These are phyloP conservation scores for Drosophila saltans DNA, from an alignment of 1,140 invertebrate genomes.

Conservation along the genomic window DNA sequence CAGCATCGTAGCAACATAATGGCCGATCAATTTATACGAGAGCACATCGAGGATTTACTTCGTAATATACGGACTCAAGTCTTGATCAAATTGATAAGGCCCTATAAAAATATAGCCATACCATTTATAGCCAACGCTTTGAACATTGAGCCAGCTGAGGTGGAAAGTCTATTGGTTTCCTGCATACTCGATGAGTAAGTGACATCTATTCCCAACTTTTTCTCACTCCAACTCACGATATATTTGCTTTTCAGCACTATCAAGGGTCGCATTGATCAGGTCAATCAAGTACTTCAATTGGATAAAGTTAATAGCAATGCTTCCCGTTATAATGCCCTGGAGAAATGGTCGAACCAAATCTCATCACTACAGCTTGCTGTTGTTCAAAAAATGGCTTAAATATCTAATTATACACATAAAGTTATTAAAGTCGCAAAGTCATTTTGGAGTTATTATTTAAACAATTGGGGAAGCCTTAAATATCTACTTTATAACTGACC, in stretches of 20 bases:
- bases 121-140: conserved; percentile 99
- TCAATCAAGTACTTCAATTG: conserved; percentile 97
- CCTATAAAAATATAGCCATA: conserved; percentile 99
- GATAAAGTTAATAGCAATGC: conserved; percentile 92
- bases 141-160: conserved; percentile 97
- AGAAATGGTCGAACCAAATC: conserved; percentile 98
- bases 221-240: conserved; percentile 38
- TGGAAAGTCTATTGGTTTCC: conserved; percentile 98
- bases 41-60: conserved; percentile 99
- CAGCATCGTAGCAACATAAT: conserved; percentile 98
- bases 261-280: conserved; percentile 97
- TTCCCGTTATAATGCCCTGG: conserved; percentile 95
- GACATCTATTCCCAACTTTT: neutral
- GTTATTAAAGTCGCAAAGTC: conserved; percentile 16
- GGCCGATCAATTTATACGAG: conserved; percentile 99
- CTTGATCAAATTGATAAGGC: conserved; percentile 98
- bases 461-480: neutral
- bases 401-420: conserved; percentile 26
- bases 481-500: too few relatives aligned
- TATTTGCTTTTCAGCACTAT: conserved; percentile 89
- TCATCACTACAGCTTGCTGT: conserved; percentile 94
- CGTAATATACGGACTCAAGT: conserved; percentile 99
- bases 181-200: conserved; percentile 98
- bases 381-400: conserved; percentile 93
- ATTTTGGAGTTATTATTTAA: neutral